Percentiles rank a stretch among this genome's conserved stretches.
Evolutionary conservation across 2,888 invertebrate species (phyloP).

Genomic region (Tanaodytes sp.): DNA sequence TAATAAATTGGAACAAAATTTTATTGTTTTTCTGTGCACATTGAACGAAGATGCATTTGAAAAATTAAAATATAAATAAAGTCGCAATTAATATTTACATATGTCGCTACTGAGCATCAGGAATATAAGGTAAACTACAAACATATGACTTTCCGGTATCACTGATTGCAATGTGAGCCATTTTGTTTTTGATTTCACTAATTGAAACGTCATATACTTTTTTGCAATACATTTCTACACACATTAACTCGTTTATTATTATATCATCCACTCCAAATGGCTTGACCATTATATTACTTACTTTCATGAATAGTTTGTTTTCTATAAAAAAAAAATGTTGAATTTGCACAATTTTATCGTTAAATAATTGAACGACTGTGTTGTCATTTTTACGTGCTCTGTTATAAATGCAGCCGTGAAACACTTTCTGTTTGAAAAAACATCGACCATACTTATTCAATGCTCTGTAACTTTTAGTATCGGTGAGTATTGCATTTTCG

Average conservation of each 20-base stretch:
- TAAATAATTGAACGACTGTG: slow-evolving; percentile 11
- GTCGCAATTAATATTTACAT: not conserved
- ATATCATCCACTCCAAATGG: too few species aligned
- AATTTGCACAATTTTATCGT: slow-evolving; percentile 18
- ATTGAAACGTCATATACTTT: not conserved
- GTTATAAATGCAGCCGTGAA: slow-evolving; percentile 1
- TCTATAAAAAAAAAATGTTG: slow-evolving; percentile 11
- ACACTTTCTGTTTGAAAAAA: slow-evolving; percentile 9
- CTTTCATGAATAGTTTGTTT: slow-evolving; percentile 10
- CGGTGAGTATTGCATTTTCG: slow-evolving; percentile 23
- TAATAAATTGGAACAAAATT: too few species aligned
- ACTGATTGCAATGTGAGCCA: not conserved
- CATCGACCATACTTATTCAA: slow-evolving; percentile 13
- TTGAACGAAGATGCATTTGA: too few species aligned
- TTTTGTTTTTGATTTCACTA: not conserved
- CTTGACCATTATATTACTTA: too few species aligned
- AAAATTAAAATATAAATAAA: too few species aligned
- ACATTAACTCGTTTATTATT: too few species aligned
- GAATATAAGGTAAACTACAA: not conserved
- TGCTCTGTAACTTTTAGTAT: not conserved
- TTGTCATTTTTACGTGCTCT: slow-evolving; percentile 16
- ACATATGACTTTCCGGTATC: not conserved
- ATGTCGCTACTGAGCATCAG: not conserved
- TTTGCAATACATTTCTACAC: too few species aligned
- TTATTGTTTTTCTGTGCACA: too few species aligned